A percentile compares a stretch with the other conserved stretches of the same genome.
Conservation (phyloP, 2,888 invertebrate genomes). For the Acrobasis repandana region DNA sequence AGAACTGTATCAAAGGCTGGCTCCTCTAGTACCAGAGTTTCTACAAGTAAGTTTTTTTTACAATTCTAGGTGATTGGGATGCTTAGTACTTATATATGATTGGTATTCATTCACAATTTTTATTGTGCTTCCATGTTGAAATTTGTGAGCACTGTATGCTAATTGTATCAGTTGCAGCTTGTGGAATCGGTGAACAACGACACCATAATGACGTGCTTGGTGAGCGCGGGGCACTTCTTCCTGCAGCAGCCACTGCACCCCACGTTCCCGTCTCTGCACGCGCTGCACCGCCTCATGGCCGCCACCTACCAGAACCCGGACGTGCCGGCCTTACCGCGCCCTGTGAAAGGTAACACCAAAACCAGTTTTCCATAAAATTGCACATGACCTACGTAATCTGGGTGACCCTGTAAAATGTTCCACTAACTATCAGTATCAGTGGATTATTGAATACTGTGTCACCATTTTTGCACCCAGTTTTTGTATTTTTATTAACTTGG, state of each 20-base stretch:
- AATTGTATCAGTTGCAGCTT: constrained; percentile 84
- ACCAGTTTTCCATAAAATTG: constrained; percentile 15
- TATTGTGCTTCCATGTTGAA: constrained; percentile 23
- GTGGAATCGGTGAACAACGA: constrained; percentile 97
- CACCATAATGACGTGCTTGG: constrained; percentile 93
- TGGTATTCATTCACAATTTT: constrained; percentile 17
- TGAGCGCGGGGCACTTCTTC: constrained; percentile 95
- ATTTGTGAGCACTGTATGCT: constrained; percentile 46
- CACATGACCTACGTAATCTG: constrained; percentile 11
- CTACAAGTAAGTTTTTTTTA: constrained; percentile 75
- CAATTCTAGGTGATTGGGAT: not conserved
- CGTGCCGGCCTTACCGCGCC: constrained; percentile 91
- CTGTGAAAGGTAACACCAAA: constrained; percentile 85
- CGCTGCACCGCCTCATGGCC: constrained; percentile 92
- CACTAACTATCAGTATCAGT: constrained; percentile 10
- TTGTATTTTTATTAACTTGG: not conserved
- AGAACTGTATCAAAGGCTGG: constrained; percentile 76
- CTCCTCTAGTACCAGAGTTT: constrained; percentile 80
- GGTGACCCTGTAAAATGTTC: constrained; percentile 20
- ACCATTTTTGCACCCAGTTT: not conserved
- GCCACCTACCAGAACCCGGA: constrained; percentile 90
- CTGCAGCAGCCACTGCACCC: constrained; percentile 98
- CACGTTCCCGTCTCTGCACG: constrained; percentile 91
- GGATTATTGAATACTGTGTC: not conserved
- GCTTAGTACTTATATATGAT: not conserved